These are phyloP conservation scores for Colletes collaris DNA, from an alignment of 2,888 invertebrate species.

Conservation along the genomic window DNA sequence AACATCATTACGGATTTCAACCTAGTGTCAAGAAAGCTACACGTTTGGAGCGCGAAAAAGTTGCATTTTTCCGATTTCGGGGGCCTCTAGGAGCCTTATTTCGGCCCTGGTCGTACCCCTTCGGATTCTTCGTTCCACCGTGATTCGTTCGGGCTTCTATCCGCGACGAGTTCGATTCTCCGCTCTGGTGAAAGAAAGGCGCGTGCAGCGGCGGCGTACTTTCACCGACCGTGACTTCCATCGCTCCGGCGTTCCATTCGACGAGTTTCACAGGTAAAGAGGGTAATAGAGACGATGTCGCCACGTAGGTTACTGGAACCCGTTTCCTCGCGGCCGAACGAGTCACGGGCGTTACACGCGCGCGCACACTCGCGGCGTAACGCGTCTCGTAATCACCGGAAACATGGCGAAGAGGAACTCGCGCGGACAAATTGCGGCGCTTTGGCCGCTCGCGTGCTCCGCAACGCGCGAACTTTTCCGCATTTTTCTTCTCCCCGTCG, in stretches of 20 bases:
- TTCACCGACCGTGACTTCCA: constrained; percentile 81
- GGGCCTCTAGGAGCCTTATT: too few species aligned
- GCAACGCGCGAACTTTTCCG: background rate
- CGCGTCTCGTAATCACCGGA: constrained; percentile 60
- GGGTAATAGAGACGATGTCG: constrained; percentile 76
- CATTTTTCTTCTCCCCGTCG: too few species aligned
- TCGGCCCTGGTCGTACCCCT: background rate
- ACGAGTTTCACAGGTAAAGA: constrained; percentile 74
- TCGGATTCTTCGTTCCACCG: background rate
- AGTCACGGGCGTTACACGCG: constrained; percentile 42
- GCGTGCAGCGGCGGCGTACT: constrained; percentile 70
- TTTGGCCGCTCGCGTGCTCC: background rate
- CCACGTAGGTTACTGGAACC: constrained; percentile 77
- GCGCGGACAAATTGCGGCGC: constrained; percentile 10
- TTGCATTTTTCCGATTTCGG: too few species aligned
- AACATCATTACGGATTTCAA: too few species aligned
- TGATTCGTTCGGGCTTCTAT: constrained; percentile 11
- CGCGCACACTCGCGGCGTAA: constrained; percentile 15
- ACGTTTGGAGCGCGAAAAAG: too few species aligned
- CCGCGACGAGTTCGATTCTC: constrained; percentile 42
- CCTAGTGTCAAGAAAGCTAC: too few species aligned
- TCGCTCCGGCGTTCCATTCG: constrained; percentile 74
- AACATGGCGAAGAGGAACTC: constrained; percentile 42
- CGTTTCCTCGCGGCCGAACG: constrained; percentile 33
- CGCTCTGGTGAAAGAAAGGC: constrained; percentile 35